Evolutionary conservation across 2,113 vertebrate species (phyloP).

Genomic region (Nesogale talazaci): DNA sequence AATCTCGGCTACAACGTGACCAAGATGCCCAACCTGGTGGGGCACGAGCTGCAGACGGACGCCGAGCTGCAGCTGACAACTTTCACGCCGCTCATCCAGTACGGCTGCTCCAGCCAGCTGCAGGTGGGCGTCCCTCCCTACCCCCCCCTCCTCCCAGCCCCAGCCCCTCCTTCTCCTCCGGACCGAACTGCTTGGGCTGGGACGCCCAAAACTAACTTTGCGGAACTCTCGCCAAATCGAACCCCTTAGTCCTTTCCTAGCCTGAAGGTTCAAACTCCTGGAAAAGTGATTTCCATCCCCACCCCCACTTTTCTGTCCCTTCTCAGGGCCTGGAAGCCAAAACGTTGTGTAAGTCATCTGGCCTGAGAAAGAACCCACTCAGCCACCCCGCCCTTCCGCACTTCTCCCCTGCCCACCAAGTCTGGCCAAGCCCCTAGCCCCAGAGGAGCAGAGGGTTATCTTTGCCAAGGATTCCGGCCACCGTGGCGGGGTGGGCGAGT

Average conservation of each 20-base stretch:
- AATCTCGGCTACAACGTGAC: conserved; percentile 99
- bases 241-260: not conserved
- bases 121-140: conserved; percentile 90
- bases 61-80: conserved; percentile 98
- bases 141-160: not conserved
- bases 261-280: conserved; percentile 46
- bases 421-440: conserved; percentile 81
- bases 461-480: conserved; percentile 72
- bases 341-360: conserved; percentile 81
- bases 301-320: conserved; percentile 69
- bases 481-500: conserved; percentile 67
- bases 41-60: conserved; percentile 97
- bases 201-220: not conserved
- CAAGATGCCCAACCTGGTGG: conserved; percentile 98
- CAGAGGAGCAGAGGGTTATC: conserved; percentile 72
- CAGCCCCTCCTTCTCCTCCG: not conserved
- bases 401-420: conserved; percentile 75
- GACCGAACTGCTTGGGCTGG: not conserved
- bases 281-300: conserved; percentile 64
- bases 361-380: conserved; percentile 75
- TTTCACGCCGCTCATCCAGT: conserved; percentile 98
- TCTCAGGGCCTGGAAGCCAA: conserved; percentile 72
- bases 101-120: conserved; percentile 98
- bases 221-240: not conserved
- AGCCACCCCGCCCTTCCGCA: conserved; percentile 80